A percentile compares a stretch with the other conserved stretches of the same genome.
These are phyloP conservation scores for Aphelocoma coerulescens DNA, from an alignment of 2,113 vertebrate species.

Conservation along the genomic window DNA sequence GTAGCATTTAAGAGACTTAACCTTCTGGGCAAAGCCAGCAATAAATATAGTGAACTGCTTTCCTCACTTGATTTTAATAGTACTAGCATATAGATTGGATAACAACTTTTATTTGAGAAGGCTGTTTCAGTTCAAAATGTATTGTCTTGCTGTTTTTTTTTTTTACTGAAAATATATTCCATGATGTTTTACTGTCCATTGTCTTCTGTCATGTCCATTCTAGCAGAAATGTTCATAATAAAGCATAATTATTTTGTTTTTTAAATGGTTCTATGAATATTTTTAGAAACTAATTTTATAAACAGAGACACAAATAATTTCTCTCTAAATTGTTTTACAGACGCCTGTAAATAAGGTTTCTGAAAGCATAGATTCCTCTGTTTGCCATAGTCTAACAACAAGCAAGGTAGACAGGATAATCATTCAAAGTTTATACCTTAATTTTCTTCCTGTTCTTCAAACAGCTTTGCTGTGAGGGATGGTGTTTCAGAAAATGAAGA, in stretches of 20 bases:
- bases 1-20: constrained; percentile 53
- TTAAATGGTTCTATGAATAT: background rate
- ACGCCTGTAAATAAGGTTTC: background rate
- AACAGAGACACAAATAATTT: background rate
- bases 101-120: background rate
- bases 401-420: background rate
- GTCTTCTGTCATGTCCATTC: background rate
- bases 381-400: background rate
- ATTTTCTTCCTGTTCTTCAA: background rate
- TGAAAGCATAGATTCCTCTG: background rate
- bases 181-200: background rate
- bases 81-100: background rate
- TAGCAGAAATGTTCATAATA: background rate
- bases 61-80: background rate
- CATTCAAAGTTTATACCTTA: background rate
- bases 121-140: background rate
- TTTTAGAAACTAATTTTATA: background rate
- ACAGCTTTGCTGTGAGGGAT: background rate
- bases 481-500: background rate
- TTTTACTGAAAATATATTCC: background rate
- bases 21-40: background rate
- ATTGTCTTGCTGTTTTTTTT: background rate
- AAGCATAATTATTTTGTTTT: background rate
- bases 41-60: background rate
- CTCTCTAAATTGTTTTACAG: background rate